Evolutionary conservation across 1,140 invertebrate genomes (phyloP).

Genomic region (Leptinotarsa lineolata): DNA sequence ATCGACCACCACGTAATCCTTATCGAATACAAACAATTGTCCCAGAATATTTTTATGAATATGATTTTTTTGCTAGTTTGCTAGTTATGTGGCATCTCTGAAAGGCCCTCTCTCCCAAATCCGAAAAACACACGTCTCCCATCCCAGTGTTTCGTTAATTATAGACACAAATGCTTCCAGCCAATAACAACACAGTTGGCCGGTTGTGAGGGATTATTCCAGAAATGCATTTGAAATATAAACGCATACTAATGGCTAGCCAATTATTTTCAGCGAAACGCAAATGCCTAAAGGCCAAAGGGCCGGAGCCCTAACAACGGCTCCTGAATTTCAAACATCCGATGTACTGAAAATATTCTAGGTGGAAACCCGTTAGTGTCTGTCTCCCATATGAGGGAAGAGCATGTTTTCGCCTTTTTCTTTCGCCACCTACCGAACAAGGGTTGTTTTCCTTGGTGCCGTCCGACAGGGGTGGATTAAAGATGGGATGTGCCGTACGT

Average conservation of each 20-base stretch:
- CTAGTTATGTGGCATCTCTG: no score
- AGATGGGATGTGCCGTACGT: background rate
- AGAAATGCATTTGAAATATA: constrained; percentile 1
- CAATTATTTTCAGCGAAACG: background rate
- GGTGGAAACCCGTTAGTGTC: background rate
- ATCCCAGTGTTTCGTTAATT: background rate
- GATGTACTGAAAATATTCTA: background rate
- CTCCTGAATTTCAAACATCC: constrained; percentile 5
- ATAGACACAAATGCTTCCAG: background rate
- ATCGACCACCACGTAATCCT: no score
- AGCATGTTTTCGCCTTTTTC: background rate
- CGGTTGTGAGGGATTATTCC: background rate
- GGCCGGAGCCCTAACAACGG: background rate
- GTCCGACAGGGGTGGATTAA: background rate
- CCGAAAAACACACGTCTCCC: background rate
- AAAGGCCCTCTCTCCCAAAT: no score
- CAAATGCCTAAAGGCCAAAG: background rate
- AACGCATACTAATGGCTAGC: constrained; percentile 3
- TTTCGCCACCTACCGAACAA: background rate
- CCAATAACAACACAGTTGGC: background rate
- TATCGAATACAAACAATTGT: no score
- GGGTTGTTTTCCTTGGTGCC: background rate
- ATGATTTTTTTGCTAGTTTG: no score
- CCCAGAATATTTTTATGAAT: no score
- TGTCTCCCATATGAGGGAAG: background rate